These are phyloP conservation scores for Tinea pellionella DNA, from an alignment of 2,888 invertebrate genomes.

Conservation along the genomic window DNA sequence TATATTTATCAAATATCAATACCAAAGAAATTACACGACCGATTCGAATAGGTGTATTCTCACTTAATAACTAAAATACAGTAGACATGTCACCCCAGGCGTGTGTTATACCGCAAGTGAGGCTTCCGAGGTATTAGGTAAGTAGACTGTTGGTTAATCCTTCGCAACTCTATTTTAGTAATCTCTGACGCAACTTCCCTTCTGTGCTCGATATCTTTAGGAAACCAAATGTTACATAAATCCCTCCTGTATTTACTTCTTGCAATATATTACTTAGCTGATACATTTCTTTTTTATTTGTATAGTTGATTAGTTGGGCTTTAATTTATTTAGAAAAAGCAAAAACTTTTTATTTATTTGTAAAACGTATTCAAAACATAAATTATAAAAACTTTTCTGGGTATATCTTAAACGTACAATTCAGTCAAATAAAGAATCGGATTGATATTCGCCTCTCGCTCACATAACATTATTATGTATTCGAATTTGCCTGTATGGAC, in stretches of 20 bases:
- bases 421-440: no score
- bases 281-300: no score
- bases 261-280: no score
- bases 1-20: neutral
- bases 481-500: no score
- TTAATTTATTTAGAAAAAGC: no score
- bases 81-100: slow-evolving; percentile 5
- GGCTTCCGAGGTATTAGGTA: slow-evolving; percentile 17
- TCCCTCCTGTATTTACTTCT: neutral
- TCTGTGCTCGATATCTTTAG: slow-evolving; percentile 33
- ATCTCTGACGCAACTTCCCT: slow-evolving; percentile 35
- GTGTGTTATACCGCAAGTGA: neutral
- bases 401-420: no score
- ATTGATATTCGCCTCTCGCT: no score
- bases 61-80: neutral
- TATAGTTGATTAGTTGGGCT: no score
- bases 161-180: slow-evolving; percentile 20
- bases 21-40: neutral
- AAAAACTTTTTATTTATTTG: no score
- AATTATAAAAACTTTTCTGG: no score
- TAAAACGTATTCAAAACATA: no score
- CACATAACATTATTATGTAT: no score
- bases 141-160: slow-evolving; percentile 33
- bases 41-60: neutral
- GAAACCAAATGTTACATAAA: slow-evolving; percentile 19